Evolutionary conservation across 2,113 vertebrate species (phyloP), one percentile per base, ranked within the genome.

Genomic region (Cyprinodon tularosa): DNA sequence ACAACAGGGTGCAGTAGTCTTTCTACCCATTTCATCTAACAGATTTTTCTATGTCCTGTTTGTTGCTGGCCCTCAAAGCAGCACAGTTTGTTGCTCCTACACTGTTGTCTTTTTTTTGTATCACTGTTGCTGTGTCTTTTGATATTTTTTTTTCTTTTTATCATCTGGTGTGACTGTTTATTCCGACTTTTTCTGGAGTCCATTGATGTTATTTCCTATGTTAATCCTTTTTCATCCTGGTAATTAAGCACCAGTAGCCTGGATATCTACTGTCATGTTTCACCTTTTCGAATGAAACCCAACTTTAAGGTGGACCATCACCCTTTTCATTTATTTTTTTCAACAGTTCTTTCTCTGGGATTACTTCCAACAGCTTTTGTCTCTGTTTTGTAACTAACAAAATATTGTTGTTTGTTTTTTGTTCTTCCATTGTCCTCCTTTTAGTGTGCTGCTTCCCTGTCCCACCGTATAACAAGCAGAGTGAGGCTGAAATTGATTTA

Each of bases 341-440:
- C 4, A 20, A 12, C 42, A 13, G 3, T 42, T 53, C 3, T 57
- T 57, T 74, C 12, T 74, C 77, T 74, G 48, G 1, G 44, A 70
- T 78, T 40, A 68, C 76, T 66, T 83, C 71, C 80, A 66, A 37
- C 84, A 72, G 83, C 72, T 85, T n/a, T 48, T 48, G 70, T 64
- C 67, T 69, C 7, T 45, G 8, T 22, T 76, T 72, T 78, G 87
- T 92, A 50, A 89, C 86, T 90, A 91, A 93, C 90, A 76, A 68
- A 74, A 59, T 20, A 67, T 20, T 14, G 72, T 80, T 76, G 48
- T 71, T 62, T 77, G 83, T 81, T 83, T 48, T 72, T 22, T 76
- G 53, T 71, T 65, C 7, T 40, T 0, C 59, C 39, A 29, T 59
- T 74, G 9, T 63, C 29, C 2, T 29, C n/a, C 71, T 74, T 5